These are phyloP conservation scores for Ianthella basta DNA, from an alignment of 37 sponge, comb jelly and placozoan species.

Conservation along the genomic window DNA sequence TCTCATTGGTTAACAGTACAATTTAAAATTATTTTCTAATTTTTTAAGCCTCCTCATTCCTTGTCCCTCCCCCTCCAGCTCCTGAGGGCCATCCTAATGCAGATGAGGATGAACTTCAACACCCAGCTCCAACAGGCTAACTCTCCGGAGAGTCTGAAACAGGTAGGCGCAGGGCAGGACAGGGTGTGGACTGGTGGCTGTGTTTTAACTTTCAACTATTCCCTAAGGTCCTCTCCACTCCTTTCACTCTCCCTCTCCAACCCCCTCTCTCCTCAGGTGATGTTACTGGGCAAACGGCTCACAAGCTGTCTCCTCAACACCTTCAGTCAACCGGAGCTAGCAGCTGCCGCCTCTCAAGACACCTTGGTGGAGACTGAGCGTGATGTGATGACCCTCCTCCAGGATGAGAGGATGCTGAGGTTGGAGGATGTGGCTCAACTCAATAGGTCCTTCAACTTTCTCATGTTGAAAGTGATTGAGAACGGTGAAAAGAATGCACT, in stretches of 20 bases:
- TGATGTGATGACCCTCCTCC: constrained; percentile 62
- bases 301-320: constrained; percentile 43
- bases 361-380: constrained; percentile 61
- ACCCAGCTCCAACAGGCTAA: constrained; percentile 38
- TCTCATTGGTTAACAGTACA: too few species aligned
- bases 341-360: constrained; percentile 41
- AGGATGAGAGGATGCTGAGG: constrained; percentile 64
- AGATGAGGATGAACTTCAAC: constrained; percentile 72
- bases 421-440: constrained; percentile 73
- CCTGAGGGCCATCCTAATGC: constrained; percentile 63
- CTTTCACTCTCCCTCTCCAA: too few species aligned
- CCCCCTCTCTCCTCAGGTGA: too few species aligned
- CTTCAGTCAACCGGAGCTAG: constrained; percentile 49
- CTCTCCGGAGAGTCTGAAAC: constrained; percentile 2
- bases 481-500: constrained; percentile 62
- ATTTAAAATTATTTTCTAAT: too few species aligned
- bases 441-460: constrained; percentile 62
- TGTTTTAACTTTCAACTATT: too few species aligned
- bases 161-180: constrained; percentile 20
- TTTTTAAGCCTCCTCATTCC: too few species aligned
- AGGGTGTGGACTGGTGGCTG: too few species aligned
- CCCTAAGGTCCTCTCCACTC: too few species aligned
- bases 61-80: too few species aligned
- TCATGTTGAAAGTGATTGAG: constrained; percentile 69
- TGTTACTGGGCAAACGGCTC: constrained; percentile 24